Conservation (phyloP, 1,140 invertebrate genomes). For the Leptopilina clavipes region DNA sequence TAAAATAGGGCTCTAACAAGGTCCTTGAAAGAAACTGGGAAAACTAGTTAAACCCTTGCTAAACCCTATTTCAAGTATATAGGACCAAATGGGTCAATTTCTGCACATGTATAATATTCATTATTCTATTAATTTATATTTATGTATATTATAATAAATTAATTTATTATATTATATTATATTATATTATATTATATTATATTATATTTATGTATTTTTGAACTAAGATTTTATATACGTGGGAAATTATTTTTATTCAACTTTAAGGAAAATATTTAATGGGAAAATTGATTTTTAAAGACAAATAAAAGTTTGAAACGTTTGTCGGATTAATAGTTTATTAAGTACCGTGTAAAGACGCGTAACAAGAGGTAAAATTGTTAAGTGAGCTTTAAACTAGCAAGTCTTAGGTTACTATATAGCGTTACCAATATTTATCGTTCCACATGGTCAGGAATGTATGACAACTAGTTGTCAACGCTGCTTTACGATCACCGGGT, state of each 20-base stretch:
- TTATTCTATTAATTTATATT: too few species aligned
- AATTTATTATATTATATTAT: too few species aligned
- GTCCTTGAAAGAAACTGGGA: too few species aligned
- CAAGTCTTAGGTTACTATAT: conserved; percentile 53
- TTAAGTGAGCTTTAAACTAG: conserved; percentile 31
- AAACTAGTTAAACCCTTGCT: too few species aligned
- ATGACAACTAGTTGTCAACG: conserved; percentile 64
- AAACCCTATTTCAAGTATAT: too few species aligned
- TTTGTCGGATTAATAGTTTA: background rate
- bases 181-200: too few species aligned
- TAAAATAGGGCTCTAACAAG: too few species aligned
- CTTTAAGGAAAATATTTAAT: background rate
- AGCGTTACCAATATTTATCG: conserved; percentile 63
- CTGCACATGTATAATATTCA: too few species aligned
- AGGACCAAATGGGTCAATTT: too few species aligned
- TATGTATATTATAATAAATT: too few species aligned
- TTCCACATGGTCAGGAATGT: conserved; percentile 65
- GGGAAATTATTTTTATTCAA: background rate
- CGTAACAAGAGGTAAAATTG: conserved; percentile 47
- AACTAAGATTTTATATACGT: too few species aligned
- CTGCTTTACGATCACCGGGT: conserved; percentile 68
- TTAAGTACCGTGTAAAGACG: conserved; percentile 51
- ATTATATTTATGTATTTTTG: too few species aligned
- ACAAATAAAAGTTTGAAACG: background rate
- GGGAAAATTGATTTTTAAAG: background rate